Evolutionary conservation across 2,113 vertebrate genomes (phyloP).

Genomic region (Pseudopodoces humilis): DNA sequence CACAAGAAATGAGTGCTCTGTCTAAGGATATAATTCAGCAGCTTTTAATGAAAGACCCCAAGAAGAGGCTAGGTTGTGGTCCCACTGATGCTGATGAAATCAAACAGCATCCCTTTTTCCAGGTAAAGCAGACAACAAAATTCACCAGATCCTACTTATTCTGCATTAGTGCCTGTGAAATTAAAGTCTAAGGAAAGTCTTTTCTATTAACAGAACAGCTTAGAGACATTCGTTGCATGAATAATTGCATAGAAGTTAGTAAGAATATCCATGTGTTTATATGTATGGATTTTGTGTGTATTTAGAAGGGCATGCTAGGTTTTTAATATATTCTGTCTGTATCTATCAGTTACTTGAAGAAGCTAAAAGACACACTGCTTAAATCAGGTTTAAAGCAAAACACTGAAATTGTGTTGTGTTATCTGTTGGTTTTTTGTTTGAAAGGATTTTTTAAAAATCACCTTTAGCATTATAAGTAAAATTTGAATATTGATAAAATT

Average conservation of each 20-base stretch:
- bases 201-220: not conserved
- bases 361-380: not conserved
- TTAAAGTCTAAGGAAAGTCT: not conserved
- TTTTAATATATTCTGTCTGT: not conserved
- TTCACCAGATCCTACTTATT: not conserved
- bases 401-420: not conserved
- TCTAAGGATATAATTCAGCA: constrained; percentile 92
- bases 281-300: not conserved
- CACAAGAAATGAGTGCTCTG: constrained; percentile 87
- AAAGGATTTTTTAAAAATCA: not conserved
- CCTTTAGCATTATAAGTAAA: not conserved
- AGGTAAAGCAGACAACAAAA: constrained; percentile 76
- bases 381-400: not conserved
- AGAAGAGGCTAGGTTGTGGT: constrained; percentile 92
- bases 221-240: not conserved
- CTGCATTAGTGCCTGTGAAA: not conserved
- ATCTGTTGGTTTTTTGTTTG: not conserved
- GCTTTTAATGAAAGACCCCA: constrained; percentile 92
- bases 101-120: constrained; percentile 94
- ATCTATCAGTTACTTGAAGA: not conserved
- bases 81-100: constrained; percentile 87
- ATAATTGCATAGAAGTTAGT: not conserved
- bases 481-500: not conserved
- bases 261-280: not conserved
- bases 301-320: not conserved